phyloP scores from a whole-genome alignment of 1,140 invertebrate species.

The Ctenoplectra terminalis region DNA sequence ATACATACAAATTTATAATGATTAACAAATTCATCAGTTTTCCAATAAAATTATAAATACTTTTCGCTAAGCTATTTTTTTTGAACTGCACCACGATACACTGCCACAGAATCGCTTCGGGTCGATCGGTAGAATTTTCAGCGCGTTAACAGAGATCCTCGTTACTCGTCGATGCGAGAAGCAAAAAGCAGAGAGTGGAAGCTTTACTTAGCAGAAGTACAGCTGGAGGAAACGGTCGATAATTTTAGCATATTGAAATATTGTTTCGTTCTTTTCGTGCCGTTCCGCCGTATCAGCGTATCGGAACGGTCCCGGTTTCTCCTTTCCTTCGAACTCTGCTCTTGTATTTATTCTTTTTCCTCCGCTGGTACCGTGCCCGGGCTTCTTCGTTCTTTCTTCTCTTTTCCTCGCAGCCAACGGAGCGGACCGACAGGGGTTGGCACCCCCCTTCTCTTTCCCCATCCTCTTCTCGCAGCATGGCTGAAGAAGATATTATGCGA shows the following conservation, averaged over 20 bases:
- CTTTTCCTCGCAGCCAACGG: neutral
- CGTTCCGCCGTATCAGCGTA: constrained; percentile 44
- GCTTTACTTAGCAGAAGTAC: constrained; percentile 27
- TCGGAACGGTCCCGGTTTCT: constrained; percentile 2
- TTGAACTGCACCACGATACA: too few species aligned
- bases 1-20: too few species aligned
- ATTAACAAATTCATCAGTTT: too few species aligned
- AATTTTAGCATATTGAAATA: constrained; percentile 60
- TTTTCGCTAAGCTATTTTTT: neutral
- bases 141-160: neutral
- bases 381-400: neutral
- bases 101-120: neutral
- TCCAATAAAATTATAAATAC: neutral
- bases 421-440: neutral
- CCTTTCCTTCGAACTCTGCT: constrained; percentile 3
- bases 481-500: constrained; percentile 58
- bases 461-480: neutral
- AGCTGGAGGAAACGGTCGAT: constrained; percentile 15
- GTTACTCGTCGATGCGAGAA: constrained; percentile 9
- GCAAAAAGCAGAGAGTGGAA: neutral
- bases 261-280: constrained; percentile 38
- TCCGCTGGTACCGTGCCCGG: neutral
- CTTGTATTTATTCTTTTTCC: constrained; percentile 51
- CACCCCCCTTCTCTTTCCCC: neutral
- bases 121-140: neutral